Base-by-base conservation (phyloP, 92 coral and sea anemone species). In the Hydrozoanthus gracilis region DNA sequence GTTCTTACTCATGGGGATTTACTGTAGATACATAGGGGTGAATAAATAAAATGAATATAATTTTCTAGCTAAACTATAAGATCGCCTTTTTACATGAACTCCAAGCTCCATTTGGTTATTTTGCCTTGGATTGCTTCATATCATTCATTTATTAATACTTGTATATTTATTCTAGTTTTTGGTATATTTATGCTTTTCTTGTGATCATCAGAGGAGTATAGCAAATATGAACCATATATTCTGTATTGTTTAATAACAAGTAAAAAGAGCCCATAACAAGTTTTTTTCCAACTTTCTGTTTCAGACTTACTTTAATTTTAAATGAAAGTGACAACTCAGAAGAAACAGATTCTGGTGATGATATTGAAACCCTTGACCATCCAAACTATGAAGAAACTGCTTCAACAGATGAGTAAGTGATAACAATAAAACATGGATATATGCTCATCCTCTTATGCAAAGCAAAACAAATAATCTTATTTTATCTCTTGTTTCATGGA, bases 381-480 rank as follows among this genome's bases (percentile, higher is more conserved):
- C 46, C 66, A 9, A 47, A 55, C 39, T 49, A 73, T 52, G 46
- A 4, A 51, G 72, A 79, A 79, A 58, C 84, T 79, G 84, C 84
- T 58, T 79, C 70, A 49, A 79, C 71, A 56, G 84, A 79, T 79
- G 84, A 79, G 71, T 79, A 49, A 52, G 70, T 79, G 71, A 79
- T 79, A 79, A 79, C 55, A 55, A 58, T 79, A 60, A 79, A 79
- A 79, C 51, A 54, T 79, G 84, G 48, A 58, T 20, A 79, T 52
- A 79, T 79, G 71, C 84, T 9, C 39, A 49, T 8, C 64, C 82
- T 16, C 71, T 79, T 79, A 71, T 58, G 5, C 84, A 55, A 79
- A 52, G 3, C 51, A 54, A 58, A 17, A 47, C 3, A 17, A 68
- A 54, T 12, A 54, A 54, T 27, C 27, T 20, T 15, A 58, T 79